Percentiles rank a stretch among this genome's conserved stretches.
phyloP scores from a whole-genome alignment of 2,888 invertebrate species.

The Galerucella calmariensis region DNA sequence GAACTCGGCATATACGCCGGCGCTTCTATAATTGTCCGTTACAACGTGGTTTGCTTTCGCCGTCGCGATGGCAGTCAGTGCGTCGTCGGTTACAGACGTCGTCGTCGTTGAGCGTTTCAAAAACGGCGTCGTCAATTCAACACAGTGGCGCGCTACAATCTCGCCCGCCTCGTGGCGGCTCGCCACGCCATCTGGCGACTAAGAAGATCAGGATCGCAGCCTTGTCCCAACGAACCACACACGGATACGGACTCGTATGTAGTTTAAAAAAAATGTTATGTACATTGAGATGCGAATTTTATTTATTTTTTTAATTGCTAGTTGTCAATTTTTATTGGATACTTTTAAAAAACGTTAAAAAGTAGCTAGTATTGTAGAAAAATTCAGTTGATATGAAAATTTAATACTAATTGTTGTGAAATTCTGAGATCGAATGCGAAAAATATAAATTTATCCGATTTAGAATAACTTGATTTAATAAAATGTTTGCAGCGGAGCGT shows the following conservation, averaged over 20 bases:
- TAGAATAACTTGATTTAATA: too few species aligned
- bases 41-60: conserved; percentile 12
- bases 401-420: too few species aligned
- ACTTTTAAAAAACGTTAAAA: too few species aligned
- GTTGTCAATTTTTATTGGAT: too few species aligned
- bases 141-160: conserved; percentile 76
- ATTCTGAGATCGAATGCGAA: too few species aligned
- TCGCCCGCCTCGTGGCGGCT: conserved; percentile 76
- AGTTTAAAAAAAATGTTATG: conserved; percentile 51
- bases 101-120: conserved; percentile 35
- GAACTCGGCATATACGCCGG: background rate
- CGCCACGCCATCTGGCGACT: conserved; percentile 79
- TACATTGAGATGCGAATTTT: conserved; percentile 8
- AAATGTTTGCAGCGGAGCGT: too few species aligned
- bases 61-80: conserved; percentile 36
- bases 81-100: conserved; percentile 36
- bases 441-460: too few species aligned
- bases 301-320: background rate
- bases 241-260: conserved; percentile 65
- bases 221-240: conserved; percentile 53
- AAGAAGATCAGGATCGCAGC: conserved; percentile 66
- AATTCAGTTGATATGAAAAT: too few species aligned
- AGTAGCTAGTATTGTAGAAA: too few species aligned
- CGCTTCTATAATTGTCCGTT: conserved; percentile 8
- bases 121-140: conserved; percentile 53